Percentiles rank a stretch among this genome's conserved stretches.
These are phyloP conservation scores for Yoshiicerus persimilis DNA, from an alignment of 1,140 invertebrate genomes.

Conservation along the genomic window DNA sequence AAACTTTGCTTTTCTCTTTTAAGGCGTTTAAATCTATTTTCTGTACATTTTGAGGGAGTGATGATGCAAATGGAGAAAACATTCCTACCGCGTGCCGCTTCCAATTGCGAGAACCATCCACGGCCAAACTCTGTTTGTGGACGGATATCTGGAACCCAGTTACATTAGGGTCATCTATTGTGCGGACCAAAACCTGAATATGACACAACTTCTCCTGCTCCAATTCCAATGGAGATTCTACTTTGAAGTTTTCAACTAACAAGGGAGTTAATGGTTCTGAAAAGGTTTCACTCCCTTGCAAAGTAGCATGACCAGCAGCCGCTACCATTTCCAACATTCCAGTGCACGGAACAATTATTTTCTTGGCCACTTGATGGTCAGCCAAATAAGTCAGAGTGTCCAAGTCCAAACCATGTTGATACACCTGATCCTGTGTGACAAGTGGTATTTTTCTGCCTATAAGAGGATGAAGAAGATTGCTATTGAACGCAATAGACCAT, in stretches of 20 bases:
- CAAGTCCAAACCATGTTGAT: not conserved
- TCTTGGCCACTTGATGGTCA: slow-evolving; percentile 29
- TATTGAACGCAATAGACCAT: not conserved
- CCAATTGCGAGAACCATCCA: not conserved
- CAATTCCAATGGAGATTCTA: slow-evolving; percentile 26
- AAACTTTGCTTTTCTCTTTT: not conserved
- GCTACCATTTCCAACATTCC: slow-evolving; percentile 23
- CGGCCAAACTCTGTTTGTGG: not conserved
- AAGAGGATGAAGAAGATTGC: slow-evolving; percentile 20
- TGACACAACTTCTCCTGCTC: not conserved
- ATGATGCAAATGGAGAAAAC: not conserved
- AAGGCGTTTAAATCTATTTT: not conserved
- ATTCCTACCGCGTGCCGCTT: not conserved
- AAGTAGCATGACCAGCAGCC: not conserved
- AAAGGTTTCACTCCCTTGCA: not conserved
- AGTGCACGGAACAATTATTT: slow-evolving; percentile 28
- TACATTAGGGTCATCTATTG: not conserved
- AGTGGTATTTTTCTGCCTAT: slow-evolving; percentile 28
- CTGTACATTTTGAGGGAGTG: not conserved
- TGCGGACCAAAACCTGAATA: not conserved
- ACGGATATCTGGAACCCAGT: not conserved
- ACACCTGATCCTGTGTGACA: not conserved
- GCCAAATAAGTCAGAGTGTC: not conserved
- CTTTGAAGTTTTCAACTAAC: not conserved
- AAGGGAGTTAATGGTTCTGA: not conserved